phyloP scores from a whole-genome alignment of 1,140 invertebrate species.

The Antheraea pernyi region DNA sequence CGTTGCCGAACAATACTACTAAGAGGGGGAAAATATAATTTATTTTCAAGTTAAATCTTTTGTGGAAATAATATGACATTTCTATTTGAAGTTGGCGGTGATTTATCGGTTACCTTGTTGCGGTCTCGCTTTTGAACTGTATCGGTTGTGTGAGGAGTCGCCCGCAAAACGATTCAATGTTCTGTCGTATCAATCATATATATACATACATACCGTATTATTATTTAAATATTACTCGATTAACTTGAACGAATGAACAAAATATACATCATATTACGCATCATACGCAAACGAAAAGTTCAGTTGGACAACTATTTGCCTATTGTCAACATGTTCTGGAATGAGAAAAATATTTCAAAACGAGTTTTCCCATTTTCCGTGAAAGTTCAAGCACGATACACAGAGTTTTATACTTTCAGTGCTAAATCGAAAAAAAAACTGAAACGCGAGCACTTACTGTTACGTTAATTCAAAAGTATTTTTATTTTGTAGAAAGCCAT shows the following conservation, averaged over 20 bases:
- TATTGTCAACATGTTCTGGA: constrained; percentile 17
- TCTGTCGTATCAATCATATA: background rate
- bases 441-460: constrained; percentile 41
- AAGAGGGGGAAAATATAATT: constrained; percentile 75
- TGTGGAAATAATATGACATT: constrained; percentile 79
- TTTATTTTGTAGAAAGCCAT: background rate
- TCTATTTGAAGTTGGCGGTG: constrained; percentile 76
- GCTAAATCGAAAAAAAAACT: constrained; percentile 56
- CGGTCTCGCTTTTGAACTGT: constrained; percentile 47
- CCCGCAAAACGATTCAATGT: constrained; percentile 33
- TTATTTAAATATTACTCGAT: background rate
- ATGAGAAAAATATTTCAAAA: constrained; percentile 42
- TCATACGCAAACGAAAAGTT: background rate
- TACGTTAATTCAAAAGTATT: constrained; percentile 65
- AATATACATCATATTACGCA: background rate
- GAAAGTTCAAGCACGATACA: constrained; percentile 56
- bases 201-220: background rate
- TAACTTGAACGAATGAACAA: no score
- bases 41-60: constrained; percentile 79
- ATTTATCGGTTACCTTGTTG: constrained; percentile 72
- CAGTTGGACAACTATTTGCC: background rate
- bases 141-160: constrained; percentile 45
- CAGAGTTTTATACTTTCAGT: constrained; percentile 66
- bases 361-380: constrained; percentile 39
- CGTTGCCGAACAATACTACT: constrained; percentile 64